Base-by-base conservation (phyloP, 2,888 invertebrate species). In the Ptychoptera contaminata region DNA sequence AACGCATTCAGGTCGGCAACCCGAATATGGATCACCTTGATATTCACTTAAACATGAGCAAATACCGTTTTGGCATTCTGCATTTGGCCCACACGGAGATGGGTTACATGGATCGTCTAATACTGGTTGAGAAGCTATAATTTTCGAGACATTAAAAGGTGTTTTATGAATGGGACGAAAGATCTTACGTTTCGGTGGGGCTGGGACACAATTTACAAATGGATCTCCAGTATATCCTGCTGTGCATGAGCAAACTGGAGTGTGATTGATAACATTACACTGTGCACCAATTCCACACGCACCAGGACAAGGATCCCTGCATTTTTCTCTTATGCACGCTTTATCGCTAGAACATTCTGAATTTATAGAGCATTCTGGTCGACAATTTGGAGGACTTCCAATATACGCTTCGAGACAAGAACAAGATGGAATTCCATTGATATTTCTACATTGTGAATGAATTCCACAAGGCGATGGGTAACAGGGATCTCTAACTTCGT, bases 1-100 rank as follows among this genome's bases (percentile, higher is more conserved):
- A 8, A 80, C 75, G 63, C 84, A 85, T 64, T 85, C 83, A 8
- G 84, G 84, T 49, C 82, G 71, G 59, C 85, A 86, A 39, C 77
- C 80, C 38, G 73, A 60, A 53, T 81, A 82, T 1, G 86, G 84
- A 65, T 86, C 81, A 30, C 86, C 87, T 50, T 74, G 74, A 56
- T 79, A 84, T 55, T 82, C 79, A 2, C 74, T 68, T 35, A 81
- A 58, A 59, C 87, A 88, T 16, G 72, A 73, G 55, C 85, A 85
- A 47, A 73, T 61, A 41, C 82, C 82, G 51, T 78, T 68, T 40
- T 65, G 55, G 16, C 46, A 46, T 45, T 64, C 52, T 1, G 73
- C 63, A 54, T 73, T 73, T 1, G 64, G 48, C 14, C 72, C 72
- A 49, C 72, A 73, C 2, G 67, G 67, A 29, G 76, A 74, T 2